Percentiles rank a stretch among this genome's conserved stretches.
These are phyloP conservation scores for Axinella damicornis DNA, from an alignment of 37 sponge, comb jelly and placozoan genomes.

Conservation along the genomic window DNA sequence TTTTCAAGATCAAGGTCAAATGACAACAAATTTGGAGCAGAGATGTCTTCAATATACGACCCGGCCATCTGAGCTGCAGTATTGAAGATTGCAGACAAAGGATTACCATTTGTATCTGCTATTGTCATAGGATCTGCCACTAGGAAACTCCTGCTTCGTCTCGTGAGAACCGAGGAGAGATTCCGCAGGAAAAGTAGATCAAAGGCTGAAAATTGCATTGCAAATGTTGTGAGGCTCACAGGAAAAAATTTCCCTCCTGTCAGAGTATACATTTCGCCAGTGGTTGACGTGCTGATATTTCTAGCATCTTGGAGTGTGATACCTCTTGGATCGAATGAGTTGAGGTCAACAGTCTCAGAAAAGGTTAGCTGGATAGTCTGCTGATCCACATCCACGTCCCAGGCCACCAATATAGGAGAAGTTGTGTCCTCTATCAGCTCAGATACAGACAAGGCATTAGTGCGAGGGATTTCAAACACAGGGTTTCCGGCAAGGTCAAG, in stretches of 20 bases:
- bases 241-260: slow-evolving; percentile 16
- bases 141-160: slow-evolving; percentile 58
- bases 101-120: slow-evolving; percentile 54
- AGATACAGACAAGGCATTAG: slow-evolving; percentile 31
- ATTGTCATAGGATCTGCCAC: slow-evolving; percentile 38
- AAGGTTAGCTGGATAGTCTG: slow-evolving; percentile 62
- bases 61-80: slow-evolving; percentile 19
- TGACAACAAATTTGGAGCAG: slow-evolving; percentile 47
- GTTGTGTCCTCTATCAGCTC: slow-evolving; percentile 50
- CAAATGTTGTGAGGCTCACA: slow-evolving; percentile 30
- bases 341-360: slow-evolving; percentile 72
- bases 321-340: slow-evolving; percentile 49
- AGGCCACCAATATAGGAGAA: slow-evolving; percentile 45
- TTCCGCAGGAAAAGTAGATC: slow-evolving; percentile 64
- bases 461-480: slow-evolving; percentile 26
- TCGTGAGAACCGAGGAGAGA: slow-evolving; percentile 53
- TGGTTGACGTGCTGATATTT: slow-evolving; percentile 23
- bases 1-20: slow-evolving; percentile 70
- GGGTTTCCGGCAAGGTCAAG: slow-evolving; percentile 68
- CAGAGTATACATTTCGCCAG: slow-evolving; percentile 34
- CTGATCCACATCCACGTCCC: slow-evolving; percentile 66
- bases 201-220: slow-evolving; percentile 28
- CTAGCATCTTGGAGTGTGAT: slow-evolving; percentile 63
- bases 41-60: slow-evolving; percentile 46
- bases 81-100: slow-evolving; percentile 22